A percentile compares a stretch with the other conserved stretches of the same genome.
Conservation (phyloP, 2,797 vertebrate genomes). For the Peromyscus melanophrys region DNA sequence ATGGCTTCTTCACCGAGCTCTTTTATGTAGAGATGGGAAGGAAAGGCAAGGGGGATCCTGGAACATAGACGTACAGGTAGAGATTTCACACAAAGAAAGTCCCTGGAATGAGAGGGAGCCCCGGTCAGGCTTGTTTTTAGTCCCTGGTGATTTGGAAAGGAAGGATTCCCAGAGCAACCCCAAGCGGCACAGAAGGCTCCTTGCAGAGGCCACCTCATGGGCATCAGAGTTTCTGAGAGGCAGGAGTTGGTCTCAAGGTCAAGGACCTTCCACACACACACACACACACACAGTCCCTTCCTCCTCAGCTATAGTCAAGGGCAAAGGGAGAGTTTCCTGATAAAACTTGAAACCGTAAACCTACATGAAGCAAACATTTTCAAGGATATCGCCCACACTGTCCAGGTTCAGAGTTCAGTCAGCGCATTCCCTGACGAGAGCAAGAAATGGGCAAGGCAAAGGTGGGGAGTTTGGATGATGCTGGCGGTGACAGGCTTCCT, state of each 20-base stretch:
- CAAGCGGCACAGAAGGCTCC: background rate
- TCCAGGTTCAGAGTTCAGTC: background rate
- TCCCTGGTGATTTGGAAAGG: background rate
- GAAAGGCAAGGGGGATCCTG: background rate
- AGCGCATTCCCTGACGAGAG: background rate
- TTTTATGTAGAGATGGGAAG: background rate
- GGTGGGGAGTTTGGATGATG: background rate
- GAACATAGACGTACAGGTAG: background rate
- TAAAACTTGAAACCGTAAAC: slow-evolving; percentile 43
- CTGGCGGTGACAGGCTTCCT: background rate
- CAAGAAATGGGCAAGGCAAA: background rate
- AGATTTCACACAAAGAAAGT: background rate
- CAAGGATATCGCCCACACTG: background rate
- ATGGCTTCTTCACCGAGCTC: background rate
- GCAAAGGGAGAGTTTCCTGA: background rate
- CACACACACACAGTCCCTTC: background rate
- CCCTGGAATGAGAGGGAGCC: slow-evolving; percentile 19
- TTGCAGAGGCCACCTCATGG: too few species aligned
- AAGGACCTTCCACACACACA: background rate
- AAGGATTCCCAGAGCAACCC: background rate
- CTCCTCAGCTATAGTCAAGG: background rate
- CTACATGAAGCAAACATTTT: background rate
- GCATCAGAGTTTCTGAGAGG: background rate
- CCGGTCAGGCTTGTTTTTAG: background rate
- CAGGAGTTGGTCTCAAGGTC: background rate